These are phyloP conservation scores for Pempheris klunzingeri DNA, from an alignment of 2,797 vertebrate genomes.

Conservation along the genomic window DNA sequence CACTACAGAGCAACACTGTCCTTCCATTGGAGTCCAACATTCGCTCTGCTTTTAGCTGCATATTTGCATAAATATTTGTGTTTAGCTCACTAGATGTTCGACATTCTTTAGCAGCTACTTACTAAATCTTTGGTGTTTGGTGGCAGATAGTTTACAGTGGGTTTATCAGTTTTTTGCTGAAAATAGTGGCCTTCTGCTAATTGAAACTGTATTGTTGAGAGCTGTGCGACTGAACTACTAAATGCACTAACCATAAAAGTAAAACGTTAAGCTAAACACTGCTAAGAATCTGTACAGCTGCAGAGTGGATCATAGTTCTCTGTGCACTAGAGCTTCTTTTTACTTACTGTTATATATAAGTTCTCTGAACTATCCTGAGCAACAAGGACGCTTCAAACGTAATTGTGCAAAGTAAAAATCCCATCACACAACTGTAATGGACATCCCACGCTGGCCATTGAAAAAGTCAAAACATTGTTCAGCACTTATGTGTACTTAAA, in stretches of 20 bases:
- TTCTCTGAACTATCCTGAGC: neutral
- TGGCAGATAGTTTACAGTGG: neutral
- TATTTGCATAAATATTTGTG: conserved; percentile 4
- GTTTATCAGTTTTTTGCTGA: neutral
- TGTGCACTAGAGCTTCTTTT: neutral
- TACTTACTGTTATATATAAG: neutral
- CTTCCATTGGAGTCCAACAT: neutral
- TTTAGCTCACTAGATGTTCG: neutral
- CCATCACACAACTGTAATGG: too few relatives aligned
- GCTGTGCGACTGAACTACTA: neutral
- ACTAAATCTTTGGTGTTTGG: neutral
- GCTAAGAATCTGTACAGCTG: neutral
- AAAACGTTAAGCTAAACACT: neutral
- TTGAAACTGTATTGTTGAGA: neutral
- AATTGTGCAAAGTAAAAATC: neutral
- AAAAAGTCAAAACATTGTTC: conserved; percentile 3
- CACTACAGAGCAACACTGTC: neutral
- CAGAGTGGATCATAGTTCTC: neutral
- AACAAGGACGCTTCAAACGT: neutral
- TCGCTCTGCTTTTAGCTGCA: conserved; percentile 12
- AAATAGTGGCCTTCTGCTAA: neutral
- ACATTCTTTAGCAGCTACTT: conserved; percentile 12
- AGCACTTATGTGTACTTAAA: too few relatives aligned
- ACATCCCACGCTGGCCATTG: neutral
- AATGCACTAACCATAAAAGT: neutral